Conservation (phyloP, 2,113 vertebrate species). For the Barbus barbus region DNA sequence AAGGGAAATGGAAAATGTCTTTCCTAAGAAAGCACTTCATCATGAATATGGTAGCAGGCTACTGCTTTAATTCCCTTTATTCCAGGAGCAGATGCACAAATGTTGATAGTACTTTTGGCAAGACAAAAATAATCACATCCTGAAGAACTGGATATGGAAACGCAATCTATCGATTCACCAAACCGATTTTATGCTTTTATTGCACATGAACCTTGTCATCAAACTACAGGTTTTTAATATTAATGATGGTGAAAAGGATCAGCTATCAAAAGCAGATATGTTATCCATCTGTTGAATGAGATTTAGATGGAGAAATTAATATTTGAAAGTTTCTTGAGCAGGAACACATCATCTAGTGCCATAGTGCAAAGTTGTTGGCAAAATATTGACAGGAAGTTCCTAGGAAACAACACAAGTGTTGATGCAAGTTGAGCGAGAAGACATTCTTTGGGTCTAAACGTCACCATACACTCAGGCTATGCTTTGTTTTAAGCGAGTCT, state of each 20-base stretch:
- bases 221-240: background rate
- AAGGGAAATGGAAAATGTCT: constrained; percentile 72
- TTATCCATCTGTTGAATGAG: constrained; percentile 1
- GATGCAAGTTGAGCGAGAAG: background rate
- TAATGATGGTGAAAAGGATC: background rate
- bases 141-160: background rate
- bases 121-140: constrained; percentile 9
- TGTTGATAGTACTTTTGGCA: constrained; percentile 14
- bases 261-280: background rate
- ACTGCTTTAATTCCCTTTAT: constrained; percentile 25
- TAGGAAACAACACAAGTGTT: background rate
- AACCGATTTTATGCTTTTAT: background rate
- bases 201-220: background rate
- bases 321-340: background rate
- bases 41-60: constrained; percentile 40
- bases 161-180: background rate
- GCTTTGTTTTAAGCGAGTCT: background rate
- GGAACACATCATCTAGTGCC: background rate
- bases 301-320: background rate
- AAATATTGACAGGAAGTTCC: constrained; percentile 4
- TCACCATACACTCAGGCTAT: background rate
- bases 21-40: constrained; percentile 72
- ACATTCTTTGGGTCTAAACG: background rate
- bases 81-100: constrained; percentile 23
- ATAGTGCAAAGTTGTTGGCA: background rate